phyloP scores from a whole-genome alignment of 2,888 invertebrate genomes.

The Melanotus villosus region DNA sequence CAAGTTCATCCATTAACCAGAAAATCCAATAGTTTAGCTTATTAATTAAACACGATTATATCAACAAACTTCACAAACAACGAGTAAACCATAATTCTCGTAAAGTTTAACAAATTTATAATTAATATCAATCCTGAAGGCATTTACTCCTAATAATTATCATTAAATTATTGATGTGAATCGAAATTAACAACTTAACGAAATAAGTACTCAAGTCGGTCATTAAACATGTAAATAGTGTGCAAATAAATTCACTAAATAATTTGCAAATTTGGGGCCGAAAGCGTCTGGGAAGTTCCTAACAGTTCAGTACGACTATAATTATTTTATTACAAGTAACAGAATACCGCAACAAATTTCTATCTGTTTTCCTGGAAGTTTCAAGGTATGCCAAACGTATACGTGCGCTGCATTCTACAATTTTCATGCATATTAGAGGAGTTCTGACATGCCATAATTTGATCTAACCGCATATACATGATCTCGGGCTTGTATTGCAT shows the following conservation, averaged over 20 bases:
- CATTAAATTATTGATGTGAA: too few relatives aligned
- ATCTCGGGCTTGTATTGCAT: constrained; percentile 4
- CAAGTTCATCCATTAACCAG: too few relatives aligned
- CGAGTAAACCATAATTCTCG: too few relatives aligned
- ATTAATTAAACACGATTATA: too few relatives aligned
- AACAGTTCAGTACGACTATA: neutral
- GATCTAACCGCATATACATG: constrained; percentile 8
- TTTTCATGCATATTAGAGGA: constrained; percentile 23
- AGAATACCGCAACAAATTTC: constrained; percentile 13
- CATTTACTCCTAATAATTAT: too few relatives aligned
- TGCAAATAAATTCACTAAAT: constrained; percentile 10
- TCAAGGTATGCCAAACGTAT: neutral
- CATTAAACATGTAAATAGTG: constrained; percentile 9
- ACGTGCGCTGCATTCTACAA: neutral
- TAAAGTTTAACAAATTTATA: too few relatives aligned
- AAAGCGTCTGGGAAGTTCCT: constrained; percentile 5
- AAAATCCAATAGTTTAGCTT: too few relatives aligned
- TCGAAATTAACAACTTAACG: too few relatives aligned
- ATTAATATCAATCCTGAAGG: too few relatives aligned
- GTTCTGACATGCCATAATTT: constrained; percentile 26
- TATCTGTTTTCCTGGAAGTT: constrained; percentile 7
- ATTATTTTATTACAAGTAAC: constrained; percentile 16
- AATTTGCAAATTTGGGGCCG: neutral
- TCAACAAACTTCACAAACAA: too few relatives aligned
- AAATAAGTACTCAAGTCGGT: too few relatives aligned